A percentile compares a stretch with the other conserved stretches of the same genome.
Conservation (phyloP, 2,113 vertebrate genomes). For the Otolemur garnettii region DNA sequence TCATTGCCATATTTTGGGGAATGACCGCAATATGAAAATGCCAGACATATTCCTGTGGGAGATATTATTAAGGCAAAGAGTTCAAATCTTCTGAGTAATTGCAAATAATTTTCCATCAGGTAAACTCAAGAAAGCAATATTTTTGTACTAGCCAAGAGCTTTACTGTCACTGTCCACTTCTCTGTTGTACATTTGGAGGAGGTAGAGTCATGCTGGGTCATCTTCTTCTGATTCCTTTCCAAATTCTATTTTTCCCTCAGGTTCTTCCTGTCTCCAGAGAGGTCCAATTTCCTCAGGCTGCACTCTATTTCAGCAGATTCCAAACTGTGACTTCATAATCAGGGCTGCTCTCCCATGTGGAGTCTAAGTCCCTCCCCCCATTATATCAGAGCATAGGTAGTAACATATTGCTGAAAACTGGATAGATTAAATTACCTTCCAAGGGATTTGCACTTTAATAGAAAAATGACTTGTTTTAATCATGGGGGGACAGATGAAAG, state of each 20-base stretch:
- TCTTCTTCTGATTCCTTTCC: not conserved
- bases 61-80: not conserved
- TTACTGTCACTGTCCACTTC: not conserved
- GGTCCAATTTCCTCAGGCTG: not conserved
- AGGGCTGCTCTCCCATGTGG: rapidly evolving
- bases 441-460: not conserved
- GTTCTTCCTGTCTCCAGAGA: not conserved
- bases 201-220: rapidly evolving
- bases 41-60: not conserved
- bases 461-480: not conserved
- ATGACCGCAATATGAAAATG: not conserved
- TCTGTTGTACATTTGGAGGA: not conserved
- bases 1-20: not conserved
- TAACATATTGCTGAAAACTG: not conserved
- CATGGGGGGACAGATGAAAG: not conserved
- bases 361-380: not conserved
- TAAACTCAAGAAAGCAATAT: not conserved
- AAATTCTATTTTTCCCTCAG: not conserved
- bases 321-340: not conserved
- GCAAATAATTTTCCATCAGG: not conserved
- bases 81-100: not conserved
- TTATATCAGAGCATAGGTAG: not conserved
- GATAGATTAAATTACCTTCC: not conserved
- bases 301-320: not conserved
- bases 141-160: not conserved